These are phyloP conservation scores for Sebastes matsubarae DNA, from an alignment of 2,797 vertebrate genomes.

Conservation along the genomic window DNA sequence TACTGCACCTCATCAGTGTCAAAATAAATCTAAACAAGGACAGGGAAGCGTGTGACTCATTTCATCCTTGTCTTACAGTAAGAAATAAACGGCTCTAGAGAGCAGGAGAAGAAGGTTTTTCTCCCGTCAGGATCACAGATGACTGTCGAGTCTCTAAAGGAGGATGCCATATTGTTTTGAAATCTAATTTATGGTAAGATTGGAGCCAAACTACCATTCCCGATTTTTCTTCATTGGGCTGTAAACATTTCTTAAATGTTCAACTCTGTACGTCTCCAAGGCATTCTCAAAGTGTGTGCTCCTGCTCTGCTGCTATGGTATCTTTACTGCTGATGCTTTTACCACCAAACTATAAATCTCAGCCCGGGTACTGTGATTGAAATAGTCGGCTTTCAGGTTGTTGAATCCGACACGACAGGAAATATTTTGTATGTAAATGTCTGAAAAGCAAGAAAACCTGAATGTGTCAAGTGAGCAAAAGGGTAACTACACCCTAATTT, in stretches of 20 bases:
- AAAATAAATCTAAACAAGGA: neutral
- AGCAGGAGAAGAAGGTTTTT: neutral
- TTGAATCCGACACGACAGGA: neutral
- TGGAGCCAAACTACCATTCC: neutral
- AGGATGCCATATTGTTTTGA: neutral
- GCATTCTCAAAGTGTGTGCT: neutral
- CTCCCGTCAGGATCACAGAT: neutral
- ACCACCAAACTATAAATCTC: neutral
- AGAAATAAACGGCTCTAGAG: neutral
- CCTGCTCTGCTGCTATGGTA: neutral
- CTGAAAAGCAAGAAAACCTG: neutral
- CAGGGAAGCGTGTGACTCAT: neutral
- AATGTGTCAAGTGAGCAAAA: neutral
- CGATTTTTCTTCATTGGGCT: neutral
- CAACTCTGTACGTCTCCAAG: neutral
- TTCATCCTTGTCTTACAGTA: neutral
- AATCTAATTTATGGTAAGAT: neutral
- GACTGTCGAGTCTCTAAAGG: neutral
- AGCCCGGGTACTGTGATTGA: neutral
- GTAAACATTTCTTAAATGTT: neutral
- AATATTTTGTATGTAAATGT: neutral
- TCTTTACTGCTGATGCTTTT: neutral
- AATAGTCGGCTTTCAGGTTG: neutral
- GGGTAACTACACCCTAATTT: neutral
- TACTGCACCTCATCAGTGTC: constrained; percentile 3